Conservation (phyloP, 2,888 invertebrate species). For the Cheilosia variabilis region DNA sequence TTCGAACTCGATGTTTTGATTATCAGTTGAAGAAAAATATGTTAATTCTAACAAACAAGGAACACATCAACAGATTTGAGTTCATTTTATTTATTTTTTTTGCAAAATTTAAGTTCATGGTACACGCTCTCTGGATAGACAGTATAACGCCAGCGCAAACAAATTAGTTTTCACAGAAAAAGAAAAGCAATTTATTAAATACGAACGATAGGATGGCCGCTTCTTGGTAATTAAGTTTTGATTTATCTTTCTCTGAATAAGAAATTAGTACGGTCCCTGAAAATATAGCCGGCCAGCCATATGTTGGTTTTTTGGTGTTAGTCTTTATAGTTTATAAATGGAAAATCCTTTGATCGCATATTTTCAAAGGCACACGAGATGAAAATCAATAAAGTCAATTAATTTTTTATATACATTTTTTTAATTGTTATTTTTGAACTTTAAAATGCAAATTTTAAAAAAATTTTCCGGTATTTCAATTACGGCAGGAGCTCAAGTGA, state of each 20-base stretch:
- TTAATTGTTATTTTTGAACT: too few species aligned
- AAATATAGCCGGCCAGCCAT: too few species aligned
- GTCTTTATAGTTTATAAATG: too few species aligned
- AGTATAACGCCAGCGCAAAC: constrained; percentile 19
- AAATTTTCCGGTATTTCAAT: too few species aligned
- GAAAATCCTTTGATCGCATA: too few species aligned
- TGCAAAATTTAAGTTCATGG: neutral
- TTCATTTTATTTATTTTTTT: neutral
- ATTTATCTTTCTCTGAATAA: constrained; percentile 21
- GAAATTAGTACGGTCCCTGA: neutral
- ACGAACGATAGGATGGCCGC: neutral
- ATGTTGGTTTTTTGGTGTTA: too few species aligned
- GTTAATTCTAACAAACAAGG: constrained; percentile 5
- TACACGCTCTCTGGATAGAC: neutral
- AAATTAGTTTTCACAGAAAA: neutral
- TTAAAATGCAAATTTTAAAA: too few species aligned
- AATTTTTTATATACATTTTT: too few species aligned
- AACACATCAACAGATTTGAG: neutral
- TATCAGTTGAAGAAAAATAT: constrained; percentile 49
- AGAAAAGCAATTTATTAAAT: constrained; percentile 7
- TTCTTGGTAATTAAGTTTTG: constrained; percentile 6
- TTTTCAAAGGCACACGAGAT: too few species aligned
- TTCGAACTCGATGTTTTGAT: constrained; percentile 26
- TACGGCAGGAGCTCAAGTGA: too few species aligned
- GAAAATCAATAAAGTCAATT: too few species aligned